Percentiles rank a stretch among this genome's conserved stretches.
phyloP scores from a whole-genome alignment of 2,888 invertebrate species.

The Lomographa bimaculata region DNA sequence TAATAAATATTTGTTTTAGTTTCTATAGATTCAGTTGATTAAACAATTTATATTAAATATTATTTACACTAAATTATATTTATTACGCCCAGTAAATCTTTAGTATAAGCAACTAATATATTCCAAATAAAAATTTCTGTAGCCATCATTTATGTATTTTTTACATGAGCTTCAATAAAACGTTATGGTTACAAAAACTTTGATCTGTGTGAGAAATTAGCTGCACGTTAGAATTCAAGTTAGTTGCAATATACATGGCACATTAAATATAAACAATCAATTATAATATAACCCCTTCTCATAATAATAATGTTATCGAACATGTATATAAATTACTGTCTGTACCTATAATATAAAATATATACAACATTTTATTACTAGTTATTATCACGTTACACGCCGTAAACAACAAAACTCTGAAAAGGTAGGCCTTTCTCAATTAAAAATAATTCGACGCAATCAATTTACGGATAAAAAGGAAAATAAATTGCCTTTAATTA shows the following conservation, averaged over 20 bases:
- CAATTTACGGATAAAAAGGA: constrained; percentile 22
- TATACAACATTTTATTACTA: constrained; percentile 74
- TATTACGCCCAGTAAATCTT: constrained; percentile 2
- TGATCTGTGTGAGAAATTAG: constrained; percentile 13
- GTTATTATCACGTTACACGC: constrained; percentile 82
- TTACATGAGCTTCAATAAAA: no score
- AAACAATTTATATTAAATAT: constrained; percentile 20
- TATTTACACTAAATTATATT: constrained; percentile 21
- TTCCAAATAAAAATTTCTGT: constrained; percentile 1
- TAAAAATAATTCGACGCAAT: constrained; percentile 30
- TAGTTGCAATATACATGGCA: constrained; percentile 67
- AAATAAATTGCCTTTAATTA: constrained; percentile 24
- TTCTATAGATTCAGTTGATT: constrained; percentile 42
- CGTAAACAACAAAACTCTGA: constrained; percentile 32
- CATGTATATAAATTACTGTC: constrained; percentile 49
- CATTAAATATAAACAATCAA: constrained; percentile 55
- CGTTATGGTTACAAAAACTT: background rate
- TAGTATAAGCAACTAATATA: background rate
- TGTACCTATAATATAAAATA: constrained; percentile 60
- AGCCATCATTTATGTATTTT: background rate
- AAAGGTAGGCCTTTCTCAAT: constrained; percentile 35
- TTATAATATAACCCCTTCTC: constrained; percentile 39
- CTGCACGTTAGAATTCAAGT: constrained; percentile 13
- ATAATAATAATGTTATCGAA: constrained; percentile 47
- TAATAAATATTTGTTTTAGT: constrained; percentile 31